phyloP scores from a whole-genome alignment of 2,113 vertebrate species.

The Heloderma charlesbogerti region DNA sequence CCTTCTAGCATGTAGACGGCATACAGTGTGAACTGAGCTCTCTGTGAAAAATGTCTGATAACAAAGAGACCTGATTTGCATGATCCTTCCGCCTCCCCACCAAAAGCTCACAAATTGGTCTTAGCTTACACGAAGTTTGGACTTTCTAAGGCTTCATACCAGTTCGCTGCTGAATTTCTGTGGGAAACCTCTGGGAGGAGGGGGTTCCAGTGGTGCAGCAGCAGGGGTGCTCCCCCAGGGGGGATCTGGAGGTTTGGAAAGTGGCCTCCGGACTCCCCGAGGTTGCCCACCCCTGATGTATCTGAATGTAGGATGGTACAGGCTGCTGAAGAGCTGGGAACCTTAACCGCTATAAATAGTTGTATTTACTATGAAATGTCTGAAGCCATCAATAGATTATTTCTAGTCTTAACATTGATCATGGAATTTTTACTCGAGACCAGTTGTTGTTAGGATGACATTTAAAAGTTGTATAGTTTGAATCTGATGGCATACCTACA shows the following conservation, averaged over 20 bases:
- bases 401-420: not conserved
- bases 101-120: not conserved
- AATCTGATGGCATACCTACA: constrained; percentile 86
- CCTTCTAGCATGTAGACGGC: no score
- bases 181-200: no score
- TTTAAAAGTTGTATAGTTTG: constrained; percentile 14
- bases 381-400: not conserved
- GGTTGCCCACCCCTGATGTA: not conserved
- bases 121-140: no score
- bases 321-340: not conserved
- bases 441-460: constrained; percentile 6
- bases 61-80: not conserved
- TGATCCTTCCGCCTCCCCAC: not conserved
- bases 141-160: no score
- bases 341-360: not conserved
- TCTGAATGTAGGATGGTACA: not conserved
- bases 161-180: no score
- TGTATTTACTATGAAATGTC: not conserved
- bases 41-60: not conserved
- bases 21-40: not conserved
- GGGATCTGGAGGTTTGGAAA: no score
- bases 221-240: no score
- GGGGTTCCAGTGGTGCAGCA: no score
- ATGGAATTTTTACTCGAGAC: constrained; percentile 11
- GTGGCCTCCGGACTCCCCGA: no score